These are phyloP conservation scores for Cnemophilus loriae DNA, from an alignment of 2,113 vertebrate species.

Conservation along the genomic window DNA sequence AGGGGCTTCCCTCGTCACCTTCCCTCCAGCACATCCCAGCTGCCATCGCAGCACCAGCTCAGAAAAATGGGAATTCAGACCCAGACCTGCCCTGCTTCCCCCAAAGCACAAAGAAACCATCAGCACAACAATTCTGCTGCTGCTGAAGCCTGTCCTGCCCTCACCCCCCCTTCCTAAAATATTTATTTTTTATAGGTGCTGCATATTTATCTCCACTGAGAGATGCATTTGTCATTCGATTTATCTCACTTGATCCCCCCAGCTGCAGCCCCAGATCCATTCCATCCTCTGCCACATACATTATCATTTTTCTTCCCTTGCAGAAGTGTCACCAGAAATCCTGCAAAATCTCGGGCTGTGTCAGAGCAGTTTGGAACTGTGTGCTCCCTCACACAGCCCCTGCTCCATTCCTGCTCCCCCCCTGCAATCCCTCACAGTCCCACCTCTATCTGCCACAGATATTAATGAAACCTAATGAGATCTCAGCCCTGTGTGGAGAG, in stretches of 20 bases:
- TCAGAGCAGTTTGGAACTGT: neutral
- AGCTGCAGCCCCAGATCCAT: conserved; percentile 63
- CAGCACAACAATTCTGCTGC: neutral
- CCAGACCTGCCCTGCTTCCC: neutral
- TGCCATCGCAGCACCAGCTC: neutral
- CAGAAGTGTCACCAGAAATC: conserved; percentile 42
- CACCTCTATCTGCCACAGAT: neutral
- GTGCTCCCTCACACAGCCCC: neutral
- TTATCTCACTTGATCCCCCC: conserved; percentile 60
- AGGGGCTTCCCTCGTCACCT: neutral
- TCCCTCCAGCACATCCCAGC: neutral
- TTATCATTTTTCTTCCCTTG: conserved; percentile 42
- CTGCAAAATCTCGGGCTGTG: conserved; percentile 5
- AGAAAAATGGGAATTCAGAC: neutral
- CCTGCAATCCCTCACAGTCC: conserved; percentile 2
- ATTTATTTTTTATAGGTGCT: conserved; percentile 43
- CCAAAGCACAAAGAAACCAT: neutral
- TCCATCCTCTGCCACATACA: conserved; percentile 46
- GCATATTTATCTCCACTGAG: conserved; percentile 55
- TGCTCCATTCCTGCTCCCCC: neutral
- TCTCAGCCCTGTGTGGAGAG: neutral
- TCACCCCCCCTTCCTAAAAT: neutral
- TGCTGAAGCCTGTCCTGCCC: neutral
- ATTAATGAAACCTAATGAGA: neutral
- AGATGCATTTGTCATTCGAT: conserved; percentile 47